Base-by-base conservation (phyloP, 2,888 invertebrate species). In the Hedychridium roseum region DNA sequence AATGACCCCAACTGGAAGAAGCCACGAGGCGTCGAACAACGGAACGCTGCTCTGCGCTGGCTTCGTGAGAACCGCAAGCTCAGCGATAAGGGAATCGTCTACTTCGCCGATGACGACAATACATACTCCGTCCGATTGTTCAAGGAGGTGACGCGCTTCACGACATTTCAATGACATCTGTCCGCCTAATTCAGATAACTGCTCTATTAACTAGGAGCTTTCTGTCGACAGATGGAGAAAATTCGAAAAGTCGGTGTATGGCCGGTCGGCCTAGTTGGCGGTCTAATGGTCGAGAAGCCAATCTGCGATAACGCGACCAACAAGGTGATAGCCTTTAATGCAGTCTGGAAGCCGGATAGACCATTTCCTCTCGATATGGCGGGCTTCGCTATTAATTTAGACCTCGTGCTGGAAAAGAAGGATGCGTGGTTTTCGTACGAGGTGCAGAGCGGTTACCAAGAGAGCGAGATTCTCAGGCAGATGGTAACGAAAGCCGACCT, bases 351-450 rank as follows among this genome's bases (percentile, higher is more conserved):
- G 69, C 91, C 95, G 0, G 88, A 93, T 64, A 82, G 98, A 51
- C 90, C 92, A 0, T 99, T 97, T 82, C 96, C 98, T 0, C 88
- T 97, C 26, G 98, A 99, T 73, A 99, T 99, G 98, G 98, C 98
- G 0, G 97, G 94, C 0, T 97, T 97, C 74, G 95, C 92, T 4
- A 88, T 96, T 28, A 93, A 92, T 74, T 80, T 92, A 1, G 86
- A 88, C 12, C 79, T 92, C 43, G 83, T 95, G 34, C 78, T 91
- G 2, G 82, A 86, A 12, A 85, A 88, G 65, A 86, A 88, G 0
- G 83, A 89, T 27, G 92, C 91, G 0, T 81, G 82, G 54, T 95
- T 99, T 79, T 89, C 91, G 0, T 90, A 90, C 68, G 88, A 90
- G 60, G 92, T 93, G 48, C 88, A 90, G 68, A 87, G 92, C 46